Base-by-base conservation (phyloP, 1,140 invertebrate species). In the Elymnias hypermnestra region DNA sequence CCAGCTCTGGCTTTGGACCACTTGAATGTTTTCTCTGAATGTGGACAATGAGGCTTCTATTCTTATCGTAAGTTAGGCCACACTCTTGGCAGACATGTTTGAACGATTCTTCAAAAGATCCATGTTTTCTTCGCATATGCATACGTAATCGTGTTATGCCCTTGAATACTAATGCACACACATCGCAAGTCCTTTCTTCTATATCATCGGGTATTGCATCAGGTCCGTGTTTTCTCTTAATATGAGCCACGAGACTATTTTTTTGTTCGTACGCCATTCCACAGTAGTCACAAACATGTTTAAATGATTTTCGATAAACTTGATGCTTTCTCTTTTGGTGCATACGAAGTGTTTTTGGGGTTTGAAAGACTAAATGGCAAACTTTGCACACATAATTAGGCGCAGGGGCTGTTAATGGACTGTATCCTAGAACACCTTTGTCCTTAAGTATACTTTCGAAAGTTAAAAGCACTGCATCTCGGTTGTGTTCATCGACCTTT, bases 51-150 rank as follows among this genome's bases (percentile, higher is more conserved):
- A 84, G 49, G 54, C 81, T 84, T 29, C 73, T 73, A 33, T 73
- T 63, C 38, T 84, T 84, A 5, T 84, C 81, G 38, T 84, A 84
- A 0, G 77, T 76, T 3, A 84, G 50, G 0, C 77, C 81, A 29
- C 81, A 84, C 5, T 82, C 63, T 6, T 70, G 23, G 18, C 81
- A 84, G 1, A 58, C 66, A 35, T 79, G 63, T 28, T 70, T 71
- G 22, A 84, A 84, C 0, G 77, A 70, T 0, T 82, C 75, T 48
- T 73, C 58, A 23, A 78, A 84, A 1, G 69, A 62, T 0, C 70
- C 76, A 39, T 84, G 81, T 31, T 84, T 84, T 35, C 81, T 66
- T 17, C 67, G 42, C 81, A 82, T 84, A 44, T 84, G 81, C 76
- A 84, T 81, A 7, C 81, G 44, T 48, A 84, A 64, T 28, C 81